Evolutionary conservation across 2,797 vertebrate species (phyloP), one percentile per base, ranked within the genome.

Genomic region (Podargus strigoides): DNA sequence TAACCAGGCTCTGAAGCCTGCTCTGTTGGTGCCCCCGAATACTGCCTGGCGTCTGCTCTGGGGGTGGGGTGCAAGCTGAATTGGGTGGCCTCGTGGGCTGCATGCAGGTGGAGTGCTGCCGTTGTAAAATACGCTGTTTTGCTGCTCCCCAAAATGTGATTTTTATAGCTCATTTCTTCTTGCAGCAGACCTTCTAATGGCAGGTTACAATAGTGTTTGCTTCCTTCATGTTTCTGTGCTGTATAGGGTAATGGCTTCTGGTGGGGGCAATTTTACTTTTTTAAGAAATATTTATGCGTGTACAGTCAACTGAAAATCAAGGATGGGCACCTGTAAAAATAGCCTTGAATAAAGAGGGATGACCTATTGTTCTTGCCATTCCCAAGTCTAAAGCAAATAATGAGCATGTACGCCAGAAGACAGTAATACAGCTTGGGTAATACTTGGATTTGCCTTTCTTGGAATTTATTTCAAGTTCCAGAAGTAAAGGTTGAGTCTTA

Each of bases 101-200:
- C 0, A 0, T 30, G 56, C 72, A 32, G 55, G 81, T 81, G 59
- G 34, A 83, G 34, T 2, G 0, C 56, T 7, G 2, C 42, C 2
- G 1, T 50, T 75, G 28, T 60, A 64, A 37, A 60, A 36, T 42
- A 9, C 0, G 0, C 19, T 55, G 47, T 6, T 66, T 37, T 68
- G 32, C n/a, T 53, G 22, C 60, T 64, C 44, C 46, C 24, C 32
- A 34, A 53, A 53, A 67, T 36, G n/a, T 30, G 41, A 24, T 12
- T 30, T n/a, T 23, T 49, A 7, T 27, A 18, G 39, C 19, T 68
- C 0, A 0, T 47, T 89, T 77, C 23, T 53, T 70, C 32, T 77
- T 39, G 17, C 49, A 56, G 20, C 78, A 55, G 30, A 36, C 56
- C 32, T 91, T 66, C 50, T 55, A 44, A 64, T 69, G 49, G 26